phyloP scores from a whole-genome alignment of 2,113 vertebrate genomes.

The Girardinichthys multiradiatus region DNA sequence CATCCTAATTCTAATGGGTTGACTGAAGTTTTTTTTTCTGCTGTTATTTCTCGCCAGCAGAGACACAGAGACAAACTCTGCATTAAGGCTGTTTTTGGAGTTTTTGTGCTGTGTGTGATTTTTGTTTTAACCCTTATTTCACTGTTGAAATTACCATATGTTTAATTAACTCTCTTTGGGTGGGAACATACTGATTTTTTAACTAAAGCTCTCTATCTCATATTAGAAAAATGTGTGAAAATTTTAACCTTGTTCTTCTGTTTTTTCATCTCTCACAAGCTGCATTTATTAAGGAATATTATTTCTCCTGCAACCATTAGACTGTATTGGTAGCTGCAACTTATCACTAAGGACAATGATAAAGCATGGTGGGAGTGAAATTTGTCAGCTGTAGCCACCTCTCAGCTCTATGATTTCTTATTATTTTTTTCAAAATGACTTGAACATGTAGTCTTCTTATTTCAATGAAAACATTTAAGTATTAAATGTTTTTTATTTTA shows the following conservation, averaged over 20 bases:
- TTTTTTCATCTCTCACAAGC: background rate
- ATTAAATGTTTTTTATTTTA: slow-evolving; percentile 13
- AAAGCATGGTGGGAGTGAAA: slow-evolving; percentile 34
- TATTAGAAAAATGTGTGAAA: too few species aligned
- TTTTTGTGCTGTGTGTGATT: slow-evolving; percentile 46
- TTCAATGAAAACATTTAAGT: slow-evolving; percentile 6
- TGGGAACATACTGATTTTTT: slow-evolving; percentile 50
- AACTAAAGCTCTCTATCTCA: slow-evolving; percentile 24
- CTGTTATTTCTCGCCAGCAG: slow-evolving; percentile 19
- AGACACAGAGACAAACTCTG: slow-evolving; percentile 42
- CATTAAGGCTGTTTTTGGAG: slow-evolving; percentile 61
- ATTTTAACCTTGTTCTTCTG: background rate
- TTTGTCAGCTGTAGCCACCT: slow-evolving; percentile 37
- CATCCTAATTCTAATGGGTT: slow-evolving; percentile 51
- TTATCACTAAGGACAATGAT: slow-evolving; percentile 36
- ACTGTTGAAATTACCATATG: slow-evolving; percentile 48
- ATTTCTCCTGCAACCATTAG: slow-evolving; percentile 47
- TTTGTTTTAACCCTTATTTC: slow-evolving; percentile 38
- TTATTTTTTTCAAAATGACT: slow-evolving; percentile 5
- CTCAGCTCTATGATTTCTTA: slow-evolving; percentile 9
- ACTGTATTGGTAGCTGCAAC: slow-evolving; percentile 42
- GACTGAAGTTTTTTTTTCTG: slow-evolving; percentile 24
- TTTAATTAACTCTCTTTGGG: slow-evolving; percentile 26
- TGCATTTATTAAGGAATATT: slow-evolving; percentile 47
- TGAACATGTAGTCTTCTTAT: background rate